These are phyloP conservation scores for Diploptera punctata DNA, from an alignment of 2,888 invertebrate species.

Conservation along the genomic window DNA sequence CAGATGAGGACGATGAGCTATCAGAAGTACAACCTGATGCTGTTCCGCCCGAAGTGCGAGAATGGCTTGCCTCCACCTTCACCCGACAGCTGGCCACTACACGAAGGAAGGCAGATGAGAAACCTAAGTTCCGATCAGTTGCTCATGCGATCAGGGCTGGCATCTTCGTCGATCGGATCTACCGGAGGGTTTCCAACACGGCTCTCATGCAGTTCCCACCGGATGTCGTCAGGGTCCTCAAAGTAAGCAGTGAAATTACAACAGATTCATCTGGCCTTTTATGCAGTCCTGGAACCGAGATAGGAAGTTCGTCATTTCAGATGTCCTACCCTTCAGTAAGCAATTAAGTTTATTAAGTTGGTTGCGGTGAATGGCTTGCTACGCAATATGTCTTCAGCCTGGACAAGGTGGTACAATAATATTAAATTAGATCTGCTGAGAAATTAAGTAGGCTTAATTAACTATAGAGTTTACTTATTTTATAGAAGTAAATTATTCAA, in stretches of 20 bases:
- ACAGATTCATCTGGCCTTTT: conserved; percentile 7
- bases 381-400: not conserved
- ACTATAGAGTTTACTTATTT: too few species aligned
- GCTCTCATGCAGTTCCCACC: conserved; percentile 87
- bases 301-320: not conserved
- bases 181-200: conserved; percentile 78
- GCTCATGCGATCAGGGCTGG: conserved; percentile 96
- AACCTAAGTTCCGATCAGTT: conserved; percentile 91
- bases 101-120: conserved; percentile 77
- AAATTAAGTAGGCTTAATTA: too few species aligned
- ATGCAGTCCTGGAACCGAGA: conserved; percentile 6
- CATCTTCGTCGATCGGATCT: conserved; percentile 95
- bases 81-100: conserved; percentile 87
- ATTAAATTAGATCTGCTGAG: too few species aligned
- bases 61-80: conserved; percentile 96
- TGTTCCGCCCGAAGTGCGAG: conserved; percentile 94
- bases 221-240: conserved; percentile 83
- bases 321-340: not conserved
- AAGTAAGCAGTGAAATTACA: conserved; percentile 63
- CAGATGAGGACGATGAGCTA: conserved; percentile 93
- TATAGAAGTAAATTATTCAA: too few species aligned
- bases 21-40: conserved; percentile 97
- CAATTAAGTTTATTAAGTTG: not conserved
- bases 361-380: not conserved
- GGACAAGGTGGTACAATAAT: not conserved